Conservation (phyloP, 23 tunicate genomes). For the Halocynthia roretzi region DNA sequence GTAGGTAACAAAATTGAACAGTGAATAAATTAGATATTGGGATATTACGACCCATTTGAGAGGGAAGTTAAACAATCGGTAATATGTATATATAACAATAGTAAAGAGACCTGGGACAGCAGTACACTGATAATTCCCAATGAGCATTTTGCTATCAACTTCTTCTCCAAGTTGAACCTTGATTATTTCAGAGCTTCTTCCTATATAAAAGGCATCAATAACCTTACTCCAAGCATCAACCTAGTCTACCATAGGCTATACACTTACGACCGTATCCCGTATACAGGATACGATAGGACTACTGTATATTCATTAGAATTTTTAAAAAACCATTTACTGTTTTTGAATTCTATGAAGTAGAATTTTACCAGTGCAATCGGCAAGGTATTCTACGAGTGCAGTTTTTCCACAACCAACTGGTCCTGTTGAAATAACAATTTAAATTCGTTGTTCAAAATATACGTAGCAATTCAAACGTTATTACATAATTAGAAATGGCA, state of each 20-base stretch:
- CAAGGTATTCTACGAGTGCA: slow-evolving; percentile 61
- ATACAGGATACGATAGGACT: too few relatives aligned
- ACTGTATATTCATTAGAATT: too few relatives aligned
- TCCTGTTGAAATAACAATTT: slow-evolving; percentile 33
- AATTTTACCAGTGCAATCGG: slow-evolving; percentile 42
- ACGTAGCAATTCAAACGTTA: too few relatives aligned
- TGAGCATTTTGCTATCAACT: slow-evolving; percentile 81
- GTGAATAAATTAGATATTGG: background rate
- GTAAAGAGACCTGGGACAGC: slow-evolving; percentile 47
- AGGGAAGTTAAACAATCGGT: background rate
- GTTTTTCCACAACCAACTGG: slow-evolving; percentile 96
- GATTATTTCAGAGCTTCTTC: slow-evolving; percentile 18
- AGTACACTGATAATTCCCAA: slow-evolving; percentile 77
- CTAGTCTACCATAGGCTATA: too few relatives aligned
- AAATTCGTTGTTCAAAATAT: too few relatives aligned
- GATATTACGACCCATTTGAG: background rate
- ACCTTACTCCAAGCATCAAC: slow-evolving; percentile 1
- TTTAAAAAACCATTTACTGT: too few relatives aligned
- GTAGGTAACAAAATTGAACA: background rate
- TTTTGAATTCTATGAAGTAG: too few relatives aligned
- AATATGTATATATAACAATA: background rate
- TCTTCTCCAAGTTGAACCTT: slow-evolving; percentile 89
- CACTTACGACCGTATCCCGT: too few relatives aligned
- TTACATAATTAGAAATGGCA: background rate
- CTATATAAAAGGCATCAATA: too few relatives aligned